phyloP scores from a whole-genome alignment of 2,797 vertebrate genomes.

The Acridotheres tristis region DNA sequence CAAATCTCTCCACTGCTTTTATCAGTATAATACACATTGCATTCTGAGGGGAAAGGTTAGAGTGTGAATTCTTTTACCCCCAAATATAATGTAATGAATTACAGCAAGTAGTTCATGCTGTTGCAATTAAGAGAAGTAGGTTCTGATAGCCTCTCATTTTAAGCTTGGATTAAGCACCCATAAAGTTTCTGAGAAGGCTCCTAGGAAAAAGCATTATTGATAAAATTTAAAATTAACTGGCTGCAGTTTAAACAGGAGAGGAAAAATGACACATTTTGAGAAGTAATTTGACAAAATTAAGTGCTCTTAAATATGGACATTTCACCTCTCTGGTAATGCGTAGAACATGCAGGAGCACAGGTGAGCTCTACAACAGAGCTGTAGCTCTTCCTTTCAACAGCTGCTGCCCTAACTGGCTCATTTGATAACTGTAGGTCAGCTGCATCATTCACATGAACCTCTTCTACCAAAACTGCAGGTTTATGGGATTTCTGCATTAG shows the following conservation, averaged over 20 bases:
- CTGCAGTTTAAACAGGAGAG: neutral
- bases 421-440: neutral
- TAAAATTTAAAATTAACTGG: neutral
- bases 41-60: constrained; percentile 24
- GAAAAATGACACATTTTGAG: neutral
- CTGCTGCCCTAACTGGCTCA: neutral
- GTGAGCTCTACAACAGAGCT: neutral
- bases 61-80: constrained; percentile 19
- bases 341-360: neutral
- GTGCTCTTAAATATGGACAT: neutral
- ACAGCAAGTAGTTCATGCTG: neutral
- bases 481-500: neutral
- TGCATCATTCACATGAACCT: neutral
- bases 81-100: neutral
- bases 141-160: neutral
- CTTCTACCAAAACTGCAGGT: neutral
- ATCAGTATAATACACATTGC: constrained; percentile 30
- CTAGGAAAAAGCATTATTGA: neutral
- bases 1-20: constrained; percentile 4
- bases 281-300: neutral
- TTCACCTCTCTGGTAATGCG: neutral
- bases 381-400: neutral
- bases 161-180: neutral
- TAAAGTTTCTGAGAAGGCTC: neutral
- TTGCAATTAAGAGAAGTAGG: neutral